Evolutionary conservation across 2,797 vertebrate species (phyloP).

Genomic region (Xyrichtys novacula): DNA sequence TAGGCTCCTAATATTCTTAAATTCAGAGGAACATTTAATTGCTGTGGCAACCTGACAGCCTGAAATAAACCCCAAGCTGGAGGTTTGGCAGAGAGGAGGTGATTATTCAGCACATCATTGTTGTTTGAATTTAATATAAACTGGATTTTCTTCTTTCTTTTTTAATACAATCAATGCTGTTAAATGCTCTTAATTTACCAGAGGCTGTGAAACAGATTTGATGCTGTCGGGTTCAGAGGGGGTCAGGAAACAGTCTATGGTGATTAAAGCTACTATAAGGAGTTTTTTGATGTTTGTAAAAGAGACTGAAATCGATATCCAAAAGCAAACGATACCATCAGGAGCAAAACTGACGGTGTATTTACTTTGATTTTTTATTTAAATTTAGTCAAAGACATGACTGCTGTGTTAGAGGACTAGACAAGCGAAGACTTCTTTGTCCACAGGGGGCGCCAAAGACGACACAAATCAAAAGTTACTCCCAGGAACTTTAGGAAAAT

Average conservation of each 20-base stretch:
- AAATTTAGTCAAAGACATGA: too few species aligned
- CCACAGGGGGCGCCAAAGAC: too few species aligned
- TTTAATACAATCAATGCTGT: slow-evolving; percentile 28
- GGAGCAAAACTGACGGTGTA: too few species aligned
- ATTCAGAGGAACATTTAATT: slow-evolving; percentile 63
- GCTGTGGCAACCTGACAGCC: slow-evolving; percentile 54
- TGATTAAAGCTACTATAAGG: too few species aligned
- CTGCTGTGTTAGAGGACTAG: too few species aligned
- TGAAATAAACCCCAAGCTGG: slow-evolving; percentile 44
- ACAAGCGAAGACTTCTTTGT: too few species aligned
- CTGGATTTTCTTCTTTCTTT: slow-evolving; percentile 14
- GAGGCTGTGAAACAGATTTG: slow-evolving; percentile 15
- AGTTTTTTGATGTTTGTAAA: too few species aligned
- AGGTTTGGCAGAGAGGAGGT: slow-evolving; percentile 26
- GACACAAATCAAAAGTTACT: too few species aligned
- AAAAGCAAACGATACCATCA: too few species aligned
- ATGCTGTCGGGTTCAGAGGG: background rate
- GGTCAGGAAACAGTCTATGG: background rate
- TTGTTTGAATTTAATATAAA: slow-evolving; percentile 28
- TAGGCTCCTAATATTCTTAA: slow-evolving; percentile 44
- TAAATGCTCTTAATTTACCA: slow-evolving; percentile 55
- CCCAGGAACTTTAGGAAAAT: too few species aligned
- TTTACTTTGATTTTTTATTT: too few species aligned
- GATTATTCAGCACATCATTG: slow-evolving; percentile 55
- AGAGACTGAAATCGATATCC: too few species aligned